phyloP scores from a whole-genome alignment of 1,140 invertebrate genomes.

The Calycopis cecrops region DNA sequence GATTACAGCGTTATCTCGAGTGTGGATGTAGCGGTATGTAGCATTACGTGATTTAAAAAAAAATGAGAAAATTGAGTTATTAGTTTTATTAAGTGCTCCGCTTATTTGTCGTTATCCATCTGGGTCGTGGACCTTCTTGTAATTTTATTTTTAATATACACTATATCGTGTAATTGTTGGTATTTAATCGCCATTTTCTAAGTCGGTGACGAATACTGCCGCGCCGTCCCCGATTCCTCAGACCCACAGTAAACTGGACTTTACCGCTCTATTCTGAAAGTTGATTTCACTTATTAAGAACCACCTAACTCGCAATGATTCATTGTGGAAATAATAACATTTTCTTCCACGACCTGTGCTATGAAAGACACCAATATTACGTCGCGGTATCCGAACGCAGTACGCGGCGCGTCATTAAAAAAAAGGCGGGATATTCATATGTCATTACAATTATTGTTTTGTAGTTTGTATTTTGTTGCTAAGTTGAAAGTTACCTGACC shows the following conservation, averaged over 20 bases:
- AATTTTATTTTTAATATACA: conserved; percentile 1
- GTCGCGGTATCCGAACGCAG: conserved; percentile 14
- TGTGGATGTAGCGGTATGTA: conserved; percentile 46
- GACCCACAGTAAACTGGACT: conserved; percentile 53
- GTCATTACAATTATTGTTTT: conserved; percentile 18
- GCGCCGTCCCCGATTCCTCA: conserved; percentile 59
- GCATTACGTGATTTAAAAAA: conserved; percentile 18
- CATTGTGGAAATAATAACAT: conserved; percentile 58
- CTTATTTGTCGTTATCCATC: not conserved
- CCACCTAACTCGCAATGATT: conserved; percentile 54
- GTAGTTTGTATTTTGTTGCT: conserved; percentile 18
- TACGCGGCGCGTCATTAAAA: conserved; percentile 30
- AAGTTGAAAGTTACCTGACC: conserved; percentile 37
- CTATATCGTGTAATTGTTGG: conserved; percentile 48
- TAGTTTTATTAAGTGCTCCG: not conserved
- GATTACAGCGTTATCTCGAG: conserved; percentile 27
- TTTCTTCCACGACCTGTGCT: conserved; percentile 35
- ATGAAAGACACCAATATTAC: conserved; percentile 24
- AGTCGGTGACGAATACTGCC: conserved; percentile 66
- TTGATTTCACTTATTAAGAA: conserved; percentile 38
- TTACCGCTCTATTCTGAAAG: conserved; percentile 53
- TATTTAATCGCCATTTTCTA: conserved; percentile 74
- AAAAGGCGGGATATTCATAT: conserved; percentile 48
- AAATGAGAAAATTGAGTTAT: too few relatives aligned
- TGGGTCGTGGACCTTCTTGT: conserved; percentile 6